These are phyloP conservation scores for Malachius bipustulatus DNA, from an alignment of 2,888 invertebrate species.

Conservation along the genomic window DNA sequence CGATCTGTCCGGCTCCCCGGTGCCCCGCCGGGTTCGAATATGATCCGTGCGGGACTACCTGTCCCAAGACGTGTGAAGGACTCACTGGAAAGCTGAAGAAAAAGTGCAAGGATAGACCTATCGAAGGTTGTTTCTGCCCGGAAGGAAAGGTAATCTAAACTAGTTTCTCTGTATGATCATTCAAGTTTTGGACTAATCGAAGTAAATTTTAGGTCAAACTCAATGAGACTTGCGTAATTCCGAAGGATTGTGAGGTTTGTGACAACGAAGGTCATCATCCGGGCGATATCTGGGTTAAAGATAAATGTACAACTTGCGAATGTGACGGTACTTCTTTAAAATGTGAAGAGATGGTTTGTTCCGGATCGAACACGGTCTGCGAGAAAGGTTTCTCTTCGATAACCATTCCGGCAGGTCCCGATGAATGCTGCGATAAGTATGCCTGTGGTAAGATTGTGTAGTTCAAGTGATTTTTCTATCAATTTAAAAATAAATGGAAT, in stretches of 20 bases:
- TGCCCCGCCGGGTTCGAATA: slow-evolving; percentile 44
- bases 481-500: too few relatives aligned
- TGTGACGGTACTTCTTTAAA: slow-evolving; percentile 51
- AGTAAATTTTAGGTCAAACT: slow-evolving; percentile 57
- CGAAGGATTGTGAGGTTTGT: slow-evolving; percentile 56
- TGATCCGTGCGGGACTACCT: slow-evolving; percentile 46
- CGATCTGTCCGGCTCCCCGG: slow-evolving; percentile 50
- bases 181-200: slow-evolving; percentile 4
- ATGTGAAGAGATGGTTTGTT: slow-evolving; percentile 52
- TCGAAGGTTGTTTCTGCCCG: slow-evolving; percentile 81
- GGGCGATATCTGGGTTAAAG: slow-evolving; percentile 56
- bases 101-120: slow-evolving; percentile 26
- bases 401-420: slow-evolving; percentile 41
- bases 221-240: slow-evolving; percentile 59
- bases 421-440: slow-evolving; percentile 59
- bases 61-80: slow-evolving; percentile 55
- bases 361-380: slow-evolving; percentile 45
- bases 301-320: slow-evolving; percentile 61
- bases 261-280: slow-evolving; percentile 58
- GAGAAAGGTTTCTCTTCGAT: slow-evolving; percentile 46
- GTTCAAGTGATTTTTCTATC: slow-evolving; percentile 6
- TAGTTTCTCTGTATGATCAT: slow-evolving; percentile 1
- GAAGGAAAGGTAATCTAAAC: slow-evolving; percentile 45
- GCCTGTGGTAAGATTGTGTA: slow-evolving; percentile 46
- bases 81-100: slow-evolving; percentile 36